These are phyloP conservation scores for Vanessa tameamea DNA, from an alignment of 1,140 invertebrate genomes.

Conservation along the genomic window DNA sequence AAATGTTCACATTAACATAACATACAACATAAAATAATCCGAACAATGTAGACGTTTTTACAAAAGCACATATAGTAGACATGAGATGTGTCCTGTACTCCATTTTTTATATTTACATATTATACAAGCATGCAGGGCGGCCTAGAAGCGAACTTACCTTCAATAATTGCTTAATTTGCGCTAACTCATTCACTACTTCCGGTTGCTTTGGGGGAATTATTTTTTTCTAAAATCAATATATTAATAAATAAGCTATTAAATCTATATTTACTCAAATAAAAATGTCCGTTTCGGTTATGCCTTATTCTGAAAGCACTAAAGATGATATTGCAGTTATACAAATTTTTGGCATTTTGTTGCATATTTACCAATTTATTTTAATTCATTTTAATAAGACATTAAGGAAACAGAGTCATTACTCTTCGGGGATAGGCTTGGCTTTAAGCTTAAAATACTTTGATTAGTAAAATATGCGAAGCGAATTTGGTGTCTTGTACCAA, in stretches of 20 bases:
- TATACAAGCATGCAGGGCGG: constrained; percentile 42
- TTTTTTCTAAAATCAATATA: constrained; percentile 66
- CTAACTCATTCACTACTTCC: constrained; percentile 55
- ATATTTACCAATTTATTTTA: not conserved
- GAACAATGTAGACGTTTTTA: constrained; percentile 53
- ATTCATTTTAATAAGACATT: not conserved
- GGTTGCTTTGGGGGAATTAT: constrained; percentile 52
- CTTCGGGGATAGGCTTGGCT: constrained; percentile 4
- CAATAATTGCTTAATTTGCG: constrained; percentile 58
- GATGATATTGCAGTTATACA: not conserved
- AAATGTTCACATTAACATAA: constrained; percentile 9
- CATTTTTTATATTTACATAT: constrained; percentile 18
- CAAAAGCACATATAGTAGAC: constrained; percentile 48
- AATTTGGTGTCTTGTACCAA: constrained; percentile 15
- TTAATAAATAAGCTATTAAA: constrained; percentile 57
- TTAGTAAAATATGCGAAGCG: constrained; percentile 33
- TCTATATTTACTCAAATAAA: constrained; percentile 16
- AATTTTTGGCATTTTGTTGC: not conserved
- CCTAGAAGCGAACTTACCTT: constrained; percentile 64
- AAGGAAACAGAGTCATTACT: not conserved
- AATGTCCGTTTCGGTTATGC: constrained; percentile 9
- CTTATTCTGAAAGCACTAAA: not conserved
- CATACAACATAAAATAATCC: constrained; percentile 12
- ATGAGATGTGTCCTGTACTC: constrained; percentile 20
- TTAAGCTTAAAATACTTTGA: constrained; percentile 13